Base-by-base conservation (phyloP, 1,140 invertebrate species). In the Idris sp. region DNA sequence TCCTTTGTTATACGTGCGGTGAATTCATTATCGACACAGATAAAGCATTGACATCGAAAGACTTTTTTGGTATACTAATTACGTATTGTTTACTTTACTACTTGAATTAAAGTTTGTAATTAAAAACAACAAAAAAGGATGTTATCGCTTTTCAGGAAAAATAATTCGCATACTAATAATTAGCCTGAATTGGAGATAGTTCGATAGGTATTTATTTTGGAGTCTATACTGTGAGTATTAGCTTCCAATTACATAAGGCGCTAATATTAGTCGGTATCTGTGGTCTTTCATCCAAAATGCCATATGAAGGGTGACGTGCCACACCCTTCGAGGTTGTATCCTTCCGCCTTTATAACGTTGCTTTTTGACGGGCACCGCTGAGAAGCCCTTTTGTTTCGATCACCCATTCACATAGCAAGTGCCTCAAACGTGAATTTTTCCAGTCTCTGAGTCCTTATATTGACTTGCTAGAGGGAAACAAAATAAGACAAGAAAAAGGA, bases 271-370 rank as follows among this genome's bases (percentile, higher is more conserved):
- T 72, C 78, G 79, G 79, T 74, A 76, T 69, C 73, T 69, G 77
- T 67, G 77, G 76, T 77, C 74, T 80, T 77, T 81, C 76, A 82
- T 83, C 78, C 72, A 48, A 67, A 67, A 76, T 67, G 62, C 53
- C 40, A 59, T 74, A 62, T 61, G 73, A 76, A 75, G 40, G 69
- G 79, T 69, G 77, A 74, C 53, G 40, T 73, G 78, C 77, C 80
- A 81, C 79, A 83, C 81, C 81, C 81, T 81, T 76, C 56, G 71
- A 72, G 68, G 74, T 74, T 71, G 77, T 71, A 76, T 79, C 72
- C 75, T 78, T 78, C 75, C 74, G 71, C 61, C 79, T 78, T 68
- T 64, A 49, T 58, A 74, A 73, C 73, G 74, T 82, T 80, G 76
- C 72, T 73, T 77, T 79, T 79, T 79, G 76, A 79, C 78, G 76